Percentiles rank a stretch among this genome's conserved stretches.
These are phyloP conservation scores for Thunnus albacares DNA, from an alignment of 2,797 vertebrate genomes.

Conservation along the genomic window DNA sequence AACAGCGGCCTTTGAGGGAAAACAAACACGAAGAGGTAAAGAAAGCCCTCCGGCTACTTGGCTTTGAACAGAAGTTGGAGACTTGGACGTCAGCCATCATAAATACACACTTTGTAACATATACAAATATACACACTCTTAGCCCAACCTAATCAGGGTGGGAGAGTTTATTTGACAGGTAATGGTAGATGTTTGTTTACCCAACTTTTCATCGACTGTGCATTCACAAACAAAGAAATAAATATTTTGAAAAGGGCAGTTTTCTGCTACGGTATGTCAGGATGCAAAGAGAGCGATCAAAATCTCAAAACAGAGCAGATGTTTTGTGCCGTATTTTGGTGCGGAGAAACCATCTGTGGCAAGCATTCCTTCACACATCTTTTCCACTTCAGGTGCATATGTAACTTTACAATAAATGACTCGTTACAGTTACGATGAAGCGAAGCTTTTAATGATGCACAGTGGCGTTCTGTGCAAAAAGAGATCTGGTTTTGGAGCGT, in stretches of 20 bases:
- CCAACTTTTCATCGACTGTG: neutral
- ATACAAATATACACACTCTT: constrained; percentile 10
- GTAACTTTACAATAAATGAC: constrained; percentile 26
- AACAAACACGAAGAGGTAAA: constrained; percentile 61
- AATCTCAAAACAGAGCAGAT: constrained; percentile 61
- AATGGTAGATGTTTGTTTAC: constrained; percentile 31
- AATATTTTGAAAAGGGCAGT: constrained; percentile 17
- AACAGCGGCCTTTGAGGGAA: constrained; percentile 51
- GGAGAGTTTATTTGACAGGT: constrained; percentile 12
- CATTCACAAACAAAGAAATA: constrained; percentile 12
- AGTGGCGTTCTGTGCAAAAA: constrained; percentile 36
- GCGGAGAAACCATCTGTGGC: constrained; percentile 56
- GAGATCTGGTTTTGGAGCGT: constrained; percentile 7
- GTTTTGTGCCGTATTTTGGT: constrained; percentile 40
- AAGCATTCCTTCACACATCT: constrained; percentile 51
- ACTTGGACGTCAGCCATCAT: constrained; percentile 55
- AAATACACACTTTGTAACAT: constrained; percentile 45
- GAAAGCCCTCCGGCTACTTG: constrained; percentile 59
- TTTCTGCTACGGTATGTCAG: constrained; percentile 38
- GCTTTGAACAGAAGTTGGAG: constrained; percentile 43
- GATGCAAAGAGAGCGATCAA: constrained; percentile 42
- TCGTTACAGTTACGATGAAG: constrained; percentile 23
- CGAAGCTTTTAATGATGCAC: constrained; percentile 33
- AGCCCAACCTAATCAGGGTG: constrained; percentile 1
- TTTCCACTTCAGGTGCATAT: constrained; percentile 25